These are phyloP conservation scores for Steatocranus sp. DNA, from an alignment of 2,797 vertebrate genomes.

Conservation along the genomic window DNA sequence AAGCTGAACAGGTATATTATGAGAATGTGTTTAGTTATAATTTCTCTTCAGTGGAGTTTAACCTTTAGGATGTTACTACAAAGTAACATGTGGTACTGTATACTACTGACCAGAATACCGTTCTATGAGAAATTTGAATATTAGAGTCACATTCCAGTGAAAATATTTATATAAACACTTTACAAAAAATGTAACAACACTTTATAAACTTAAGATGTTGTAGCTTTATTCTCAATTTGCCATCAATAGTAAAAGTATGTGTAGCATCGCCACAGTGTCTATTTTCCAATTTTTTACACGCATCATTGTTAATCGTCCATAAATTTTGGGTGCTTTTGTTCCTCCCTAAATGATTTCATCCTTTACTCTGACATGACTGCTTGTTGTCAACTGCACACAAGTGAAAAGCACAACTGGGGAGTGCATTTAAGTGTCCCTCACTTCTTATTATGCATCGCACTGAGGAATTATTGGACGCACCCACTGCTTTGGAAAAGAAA, in stretches of 20 bases:
- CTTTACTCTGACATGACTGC: background rate
- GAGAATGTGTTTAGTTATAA: background rate
- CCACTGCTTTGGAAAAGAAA: constrained; percentile 9
- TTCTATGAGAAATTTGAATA: background rate
- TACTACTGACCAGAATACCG: background rate
- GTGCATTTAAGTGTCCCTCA: background rate
- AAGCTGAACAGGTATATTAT: background rate
- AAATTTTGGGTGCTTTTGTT: background rate
- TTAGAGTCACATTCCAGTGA: background rate
- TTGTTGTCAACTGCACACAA: background rate
- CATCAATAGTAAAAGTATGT: background rate
- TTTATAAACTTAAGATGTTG: background rate
- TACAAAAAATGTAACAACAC: background rate
- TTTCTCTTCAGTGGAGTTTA: background rate
- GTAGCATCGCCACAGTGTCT: background rate
- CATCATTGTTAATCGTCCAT: background rate
- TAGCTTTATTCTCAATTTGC: background rate
- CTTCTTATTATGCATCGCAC: constrained; percentile 12
- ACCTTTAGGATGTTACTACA: background rate
- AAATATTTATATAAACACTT: background rate
- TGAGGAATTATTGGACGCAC: constrained; percentile 12
- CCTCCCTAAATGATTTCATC: constrained; percentile 24
- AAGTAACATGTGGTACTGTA: background rate
- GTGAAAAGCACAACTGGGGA: background rate
- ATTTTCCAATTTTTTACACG: background rate